A percentile compares a stretch with the other conserved stretches of the same genome.
Evolutionary conservation across 2,797 vertebrate species (phyloP).

Genomic region (Hippocampus kuda): DNA sequence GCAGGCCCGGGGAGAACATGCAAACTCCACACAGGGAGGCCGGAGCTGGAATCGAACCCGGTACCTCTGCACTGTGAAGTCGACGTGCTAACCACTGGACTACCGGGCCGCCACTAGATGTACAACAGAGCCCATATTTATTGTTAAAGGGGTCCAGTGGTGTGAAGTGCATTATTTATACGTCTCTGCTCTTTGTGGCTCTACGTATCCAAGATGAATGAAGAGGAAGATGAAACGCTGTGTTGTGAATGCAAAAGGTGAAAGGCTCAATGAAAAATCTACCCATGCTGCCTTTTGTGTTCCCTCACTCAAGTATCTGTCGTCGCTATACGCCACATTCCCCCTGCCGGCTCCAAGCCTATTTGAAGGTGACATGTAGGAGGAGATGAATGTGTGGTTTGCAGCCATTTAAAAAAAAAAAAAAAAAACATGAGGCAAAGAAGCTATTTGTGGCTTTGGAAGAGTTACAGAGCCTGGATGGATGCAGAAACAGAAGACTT

Average conservation of each 20-base stretch:
- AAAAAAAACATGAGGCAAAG: constrained; percentile 37
- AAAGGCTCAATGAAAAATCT: constrained; percentile 60
- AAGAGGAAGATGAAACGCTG: constrained; percentile 60
- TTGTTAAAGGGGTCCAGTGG: constrained; percentile 34
- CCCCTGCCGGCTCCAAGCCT: constrained; percentile 42
- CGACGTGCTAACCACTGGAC: too few species aligned
- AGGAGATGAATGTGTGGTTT: constrained; percentile 60
- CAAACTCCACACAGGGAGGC: too few species aligned
- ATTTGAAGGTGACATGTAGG: constrained; percentile 63
- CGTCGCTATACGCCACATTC: neutral
- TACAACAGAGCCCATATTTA: constrained; percentile 26
- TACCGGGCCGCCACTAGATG: too few species aligned
- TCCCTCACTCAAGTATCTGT: constrained; percentile 14
- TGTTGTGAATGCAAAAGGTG: constrained; percentile 57
- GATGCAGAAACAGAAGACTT: constrained; percentile 50
- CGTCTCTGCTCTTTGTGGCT: constrained; percentile 47
- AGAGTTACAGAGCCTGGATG: constrained; percentile 52
- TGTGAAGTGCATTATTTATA: constrained; percentile 63
- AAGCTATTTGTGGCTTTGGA: constrained; percentile 56
- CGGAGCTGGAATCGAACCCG: too few species aligned
- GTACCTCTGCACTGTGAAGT: too few species aligned
- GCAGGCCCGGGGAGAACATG: too few species aligned
- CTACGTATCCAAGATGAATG: constrained; percentile 59
- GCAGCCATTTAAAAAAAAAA: constrained; percentile 47
- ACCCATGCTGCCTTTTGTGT: constrained; percentile 32